Evolutionary conservation across 2,797 vertebrate genomes (phyloP).

Genomic region (Rachycentron canadum): DNA sequence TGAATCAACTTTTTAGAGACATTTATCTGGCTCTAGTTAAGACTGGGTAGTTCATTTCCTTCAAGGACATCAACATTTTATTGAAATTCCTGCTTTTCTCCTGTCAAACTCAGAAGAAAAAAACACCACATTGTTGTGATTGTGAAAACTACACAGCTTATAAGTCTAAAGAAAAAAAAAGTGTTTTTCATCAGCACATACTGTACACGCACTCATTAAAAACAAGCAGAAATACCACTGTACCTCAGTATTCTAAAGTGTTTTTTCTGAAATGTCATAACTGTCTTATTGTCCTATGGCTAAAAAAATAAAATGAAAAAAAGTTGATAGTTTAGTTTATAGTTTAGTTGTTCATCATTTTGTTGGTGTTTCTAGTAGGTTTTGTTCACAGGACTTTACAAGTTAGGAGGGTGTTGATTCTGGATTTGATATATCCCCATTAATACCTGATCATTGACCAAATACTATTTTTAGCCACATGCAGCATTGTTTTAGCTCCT

Average conservation of each 20-base stretch:
- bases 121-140: not conserved
- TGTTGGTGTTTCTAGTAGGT: not conserved
- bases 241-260: not conserved
- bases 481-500: slow-evolving; percentile 22
- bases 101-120: not conserved
- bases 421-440: slow-evolving; percentile 15
- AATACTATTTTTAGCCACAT: slow-evolving; percentile 38
- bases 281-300: not conserved
- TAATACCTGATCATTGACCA: slow-evolving; percentile 11
- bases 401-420: not conserved
- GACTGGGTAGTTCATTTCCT: slow-evolving; percentile 13
- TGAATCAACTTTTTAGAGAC: slow-evolving; percentile 7
- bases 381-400: not conserved
- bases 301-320: not conserved
- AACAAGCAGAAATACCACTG: not conserved
- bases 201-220: not conserved
- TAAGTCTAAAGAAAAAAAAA: slow-evolving; percentile 18
- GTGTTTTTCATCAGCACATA: slow-evolving; percentile 7
- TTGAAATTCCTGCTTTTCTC: slow-evolving; percentile 19
- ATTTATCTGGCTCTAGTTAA: slow-evolving; percentile 28
- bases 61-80: slow-evolving; percentile 16
- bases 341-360: not conserved
- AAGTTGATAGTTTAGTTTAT: not conserved
- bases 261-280: not conserved
- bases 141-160: slow-evolving; percentile 17